Evolutionary conservation across 2,888 invertebrate genomes (phyloP).

Genomic region (Cepaea hortensis): DNA sequence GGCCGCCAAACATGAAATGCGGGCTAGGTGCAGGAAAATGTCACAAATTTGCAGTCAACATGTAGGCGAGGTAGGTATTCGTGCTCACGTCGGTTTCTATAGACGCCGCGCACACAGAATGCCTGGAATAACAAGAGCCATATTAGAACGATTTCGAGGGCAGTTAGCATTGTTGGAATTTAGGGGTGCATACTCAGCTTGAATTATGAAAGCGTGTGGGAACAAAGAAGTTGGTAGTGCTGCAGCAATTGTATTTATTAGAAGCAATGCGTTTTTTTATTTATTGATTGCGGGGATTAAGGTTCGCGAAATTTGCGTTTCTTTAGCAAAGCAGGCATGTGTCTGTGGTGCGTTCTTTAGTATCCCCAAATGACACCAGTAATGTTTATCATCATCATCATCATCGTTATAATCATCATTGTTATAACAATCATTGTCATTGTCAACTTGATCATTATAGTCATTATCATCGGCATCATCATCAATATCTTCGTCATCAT

Average conservation of each 20-base stretch:
- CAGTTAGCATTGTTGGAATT: slow-evolving; percentile 9
- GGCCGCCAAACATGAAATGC: neutral
- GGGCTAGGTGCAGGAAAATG: slow-evolving; percentile 4
- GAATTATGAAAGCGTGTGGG: neutral
- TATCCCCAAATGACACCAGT: too few relatives aligned
- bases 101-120: neutral
- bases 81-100: neutral
- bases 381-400: too few relatives aligned
- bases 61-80: neutral
- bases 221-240: neutral
- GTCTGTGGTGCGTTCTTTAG: too few relatives aligned
- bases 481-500: too few relatives aligned
- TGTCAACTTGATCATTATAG: too few relatives aligned
- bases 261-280: too few relatives aligned
- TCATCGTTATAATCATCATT: too few relatives aligned
- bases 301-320: too few relatives aligned
- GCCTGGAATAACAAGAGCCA: slow-evolving; percentile 21
- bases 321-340: too few relatives aligned
- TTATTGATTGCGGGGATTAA: too few relatives aligned
- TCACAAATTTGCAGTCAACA: neutral
- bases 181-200: neutral
- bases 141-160: slow-evolving; percentile 3
- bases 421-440: too few relatives aligned
- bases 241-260: neutral
- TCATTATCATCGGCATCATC: too few relatives aligned